Evolutionary conservation across 2,888 invertebrate genomes (phyloP).

Genomic region (Drosophila gaucha): DNA sequence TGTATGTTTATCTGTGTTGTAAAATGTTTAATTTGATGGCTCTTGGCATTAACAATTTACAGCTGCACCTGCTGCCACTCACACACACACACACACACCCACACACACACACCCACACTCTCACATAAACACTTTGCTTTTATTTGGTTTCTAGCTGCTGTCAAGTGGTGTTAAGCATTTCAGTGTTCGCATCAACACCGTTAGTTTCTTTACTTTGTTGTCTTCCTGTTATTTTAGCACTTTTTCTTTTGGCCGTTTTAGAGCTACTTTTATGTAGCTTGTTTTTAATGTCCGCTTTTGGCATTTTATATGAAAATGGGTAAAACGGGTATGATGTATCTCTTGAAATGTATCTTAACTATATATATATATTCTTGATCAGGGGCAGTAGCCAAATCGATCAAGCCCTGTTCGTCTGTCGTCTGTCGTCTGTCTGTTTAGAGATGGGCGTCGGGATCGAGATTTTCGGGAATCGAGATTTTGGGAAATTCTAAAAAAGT

Average conservation of each 20-base stretch:
- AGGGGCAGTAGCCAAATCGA: too few relatives aligned
- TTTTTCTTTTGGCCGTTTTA: not conserved
- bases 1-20: conserved; percentile 10
- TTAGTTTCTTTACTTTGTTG: not conserved
- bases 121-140: conserved; percentile 10
- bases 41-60: conserved; percentile 66
- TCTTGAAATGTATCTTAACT: too few relatives aligned
- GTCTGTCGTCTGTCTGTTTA: too few relatives aligned
- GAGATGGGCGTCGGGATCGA: too few relatives aligned
- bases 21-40: conserved; percentile 67
- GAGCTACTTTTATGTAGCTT: not conserved
- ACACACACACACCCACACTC: not conserved
- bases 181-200: not conserved
- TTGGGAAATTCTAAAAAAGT: too few relatives aligned
- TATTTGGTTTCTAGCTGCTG: conserved; percentile 33
- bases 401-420: too few relatives aligned
- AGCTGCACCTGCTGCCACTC: conserved; percentile 53
- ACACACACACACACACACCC: conserved; percentile 12
- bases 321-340: too few relatives aligned
- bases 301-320: not conserved
- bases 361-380: too few relatives aligned
- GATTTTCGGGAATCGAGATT: too few relatives aligned
- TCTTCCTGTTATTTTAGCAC: not conserved
- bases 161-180: conserved; percentile 15
- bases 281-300: not conserved